Conservation (phyloP, 2,113 vertebrate genomes). For the Petrocephalus microphthalmus region DNA sequence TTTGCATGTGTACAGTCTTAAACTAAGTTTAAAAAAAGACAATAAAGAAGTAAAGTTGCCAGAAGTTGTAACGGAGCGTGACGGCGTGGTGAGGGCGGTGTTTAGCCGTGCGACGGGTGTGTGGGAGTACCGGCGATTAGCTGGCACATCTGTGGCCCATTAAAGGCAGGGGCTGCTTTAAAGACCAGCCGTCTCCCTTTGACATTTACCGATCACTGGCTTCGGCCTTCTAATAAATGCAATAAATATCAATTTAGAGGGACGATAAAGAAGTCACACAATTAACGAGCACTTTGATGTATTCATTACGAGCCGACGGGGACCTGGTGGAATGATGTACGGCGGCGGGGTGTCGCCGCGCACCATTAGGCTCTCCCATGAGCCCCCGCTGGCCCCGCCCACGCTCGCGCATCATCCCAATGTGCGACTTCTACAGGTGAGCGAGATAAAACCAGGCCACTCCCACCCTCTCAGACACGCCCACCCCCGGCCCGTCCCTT, state of each 20-base stretch:
- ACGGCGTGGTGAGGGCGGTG: neutral
- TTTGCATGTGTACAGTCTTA: neutral
- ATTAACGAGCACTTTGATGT: conserved; percentile 1
- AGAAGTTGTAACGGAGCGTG: neutral
- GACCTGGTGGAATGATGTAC: neutral
- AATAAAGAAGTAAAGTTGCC: neutral
- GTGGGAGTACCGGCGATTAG: neutral
- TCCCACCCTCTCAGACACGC: neutral
- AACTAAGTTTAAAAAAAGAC: neutral
- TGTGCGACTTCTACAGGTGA: neutral
- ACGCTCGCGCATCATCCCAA: neutral
- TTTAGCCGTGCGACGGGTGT: neutral
- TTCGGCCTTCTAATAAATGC: neutral
- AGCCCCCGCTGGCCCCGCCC: neutral
- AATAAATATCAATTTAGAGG: conserved; percentile 6
- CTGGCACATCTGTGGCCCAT: neutral
- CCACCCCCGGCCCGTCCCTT: too few species aligned
- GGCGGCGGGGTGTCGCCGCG: neutral
- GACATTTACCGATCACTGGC: neutral
- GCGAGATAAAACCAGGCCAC: neutral
- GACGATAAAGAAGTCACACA: neutral
- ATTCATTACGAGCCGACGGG: neutral
- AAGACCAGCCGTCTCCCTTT: neutral
- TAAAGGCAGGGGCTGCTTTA: neutral
- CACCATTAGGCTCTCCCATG: neutral